Base-by-base conservation (phyloP, 2,888 invertebrate species). In the Megamerina dolium region DNA sequence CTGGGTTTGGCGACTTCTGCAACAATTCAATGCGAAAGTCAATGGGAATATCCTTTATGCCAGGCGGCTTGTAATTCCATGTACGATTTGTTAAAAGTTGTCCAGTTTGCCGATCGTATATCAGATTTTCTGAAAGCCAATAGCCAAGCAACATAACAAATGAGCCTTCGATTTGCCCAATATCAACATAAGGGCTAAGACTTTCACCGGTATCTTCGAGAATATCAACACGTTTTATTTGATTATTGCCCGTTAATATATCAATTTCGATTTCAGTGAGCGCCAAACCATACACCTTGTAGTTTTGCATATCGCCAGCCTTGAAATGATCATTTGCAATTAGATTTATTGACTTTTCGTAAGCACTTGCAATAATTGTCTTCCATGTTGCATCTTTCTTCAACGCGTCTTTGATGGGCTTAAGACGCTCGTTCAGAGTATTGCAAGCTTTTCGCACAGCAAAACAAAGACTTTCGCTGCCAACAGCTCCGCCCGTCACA, bases 31-130 rank as follows among this genome's bases (percentile, higher is more conserved):
- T 72, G 46, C 84, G 76, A 54, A 86, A 82, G 62, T 86, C 83
- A 12, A 80, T 76, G 0, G 86, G 86, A 56, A 86, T 84, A 54
- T 87, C 86, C 57, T 83, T 85, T 1, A 79, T 77, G 1, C 83
- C 83, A 0, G 85, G 85, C 2, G 81, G 78, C 54, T 84, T 83
- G 59, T 86, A 87, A 29, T 76, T 83, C 88, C 88, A 90, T 2
- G 88, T 87, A 30, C 85, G 76, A 57, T 82, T 78, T 3, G 86
- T 86, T 3, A 83, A 71, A 3, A 86, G 62, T 54, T 75, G 72
- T 1, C 87, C 88, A 21, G 77, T 79, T 17, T 72, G 64, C 5
- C 75, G 68, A 51, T 83, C 79, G 51, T 78, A 82, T 2, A 80
- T 66, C 18, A 83, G 59, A 51, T 84, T 78, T 60, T 89, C 88